Evolutionary conservation across 2,797 vertebrate species (phyloP).

Genomic region (Coilia nasus): DNA sequence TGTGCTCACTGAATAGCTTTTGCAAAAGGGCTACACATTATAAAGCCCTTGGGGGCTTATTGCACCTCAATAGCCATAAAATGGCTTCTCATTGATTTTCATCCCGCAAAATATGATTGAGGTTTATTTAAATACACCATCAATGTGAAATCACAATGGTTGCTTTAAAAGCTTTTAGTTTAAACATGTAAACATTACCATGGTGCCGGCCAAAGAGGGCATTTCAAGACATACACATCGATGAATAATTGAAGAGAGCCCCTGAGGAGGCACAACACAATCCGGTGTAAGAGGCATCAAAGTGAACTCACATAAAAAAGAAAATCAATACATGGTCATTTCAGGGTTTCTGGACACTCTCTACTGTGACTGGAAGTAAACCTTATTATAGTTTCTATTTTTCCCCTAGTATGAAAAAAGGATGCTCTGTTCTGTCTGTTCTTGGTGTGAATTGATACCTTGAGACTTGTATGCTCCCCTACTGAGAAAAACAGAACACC

Average conservation of each 20-base stretch:
- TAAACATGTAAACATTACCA: not conserved
- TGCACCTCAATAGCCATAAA: conserved; percentile 11
- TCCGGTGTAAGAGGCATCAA: not conserved
- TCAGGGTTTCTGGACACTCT: not conserved
- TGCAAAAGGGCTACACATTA: not conserved
- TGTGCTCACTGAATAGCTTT: not conserved
- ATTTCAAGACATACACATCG: not conserved
- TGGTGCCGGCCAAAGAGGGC: not conserved
- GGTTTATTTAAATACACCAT: not conserved
- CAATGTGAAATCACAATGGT: not conserved
- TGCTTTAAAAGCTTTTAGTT: conserved; percentile 20
- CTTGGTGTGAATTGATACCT: conserved; percentile 2
- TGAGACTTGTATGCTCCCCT: not conserved
- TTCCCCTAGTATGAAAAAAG: not conserved
- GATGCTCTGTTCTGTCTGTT: not conserved
- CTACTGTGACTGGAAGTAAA: not conserved
- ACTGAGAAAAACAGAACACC: not conserved
- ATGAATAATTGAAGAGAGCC: not conserved
- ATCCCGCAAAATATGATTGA: conserved; percentile 11
- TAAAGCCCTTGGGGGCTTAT: not conserved
- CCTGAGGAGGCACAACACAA: not conserved
- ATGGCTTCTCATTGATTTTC: not conserved
- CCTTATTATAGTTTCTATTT: not conserved
- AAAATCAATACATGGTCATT: conserved; percentile 16
- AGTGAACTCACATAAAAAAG: not conserved